Conservation (phyloP, 92 coral and sea anemone species). For the Metridium senile region DNA sequence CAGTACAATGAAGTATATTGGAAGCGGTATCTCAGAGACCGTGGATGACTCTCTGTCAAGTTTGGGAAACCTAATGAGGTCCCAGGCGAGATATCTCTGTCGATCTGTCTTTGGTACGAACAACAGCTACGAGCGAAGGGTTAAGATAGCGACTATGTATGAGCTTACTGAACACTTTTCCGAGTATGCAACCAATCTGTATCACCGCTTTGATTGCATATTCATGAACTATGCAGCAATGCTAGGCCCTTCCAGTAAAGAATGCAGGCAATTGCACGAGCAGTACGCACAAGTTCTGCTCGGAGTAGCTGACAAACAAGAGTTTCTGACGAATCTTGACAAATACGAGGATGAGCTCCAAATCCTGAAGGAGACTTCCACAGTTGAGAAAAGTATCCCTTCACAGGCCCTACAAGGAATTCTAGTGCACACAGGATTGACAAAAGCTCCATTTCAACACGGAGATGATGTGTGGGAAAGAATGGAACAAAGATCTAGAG, state of each 20-base stretch:
- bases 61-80: conserved; percentile 19
- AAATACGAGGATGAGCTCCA: conserved; percentile 50
- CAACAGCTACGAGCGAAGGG: conserved; percentile 57
- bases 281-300: conserved; percentile 64
- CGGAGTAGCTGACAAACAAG: conserved; percentile 48
- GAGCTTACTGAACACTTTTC: conserved; percentile 81
- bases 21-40: conserved; percentile 14
- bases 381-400: conserved; percentile 20
- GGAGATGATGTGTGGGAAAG: conserved; percentile 84
- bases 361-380: conserved; percentile 11
- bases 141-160: conserved; percentile 58
- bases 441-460: conserved; percentile 54
- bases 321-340: conserved; percentile 18
- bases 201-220: conserved; percentile 74
- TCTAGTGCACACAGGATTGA: conserved; percentile 13
- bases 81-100: conserved; percentile 34
- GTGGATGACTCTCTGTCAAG: conserved; percentile 15
- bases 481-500: conserved; percentile 70
- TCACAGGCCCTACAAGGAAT: conserved; percentile 13
- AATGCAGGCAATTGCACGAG: conserved; percentile 65
- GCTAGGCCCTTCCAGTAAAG: conserved; percentile 69
- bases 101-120: conserved; percentile 52
- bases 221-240: conserved; percentile 80
- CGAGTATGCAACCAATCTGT: conserved; percentile 59
- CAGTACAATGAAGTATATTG: conserved; percentile 15